Conservation (phyloP, 2,113 vertebrate species). For the Ageneiosus marmoratus region DNA sequence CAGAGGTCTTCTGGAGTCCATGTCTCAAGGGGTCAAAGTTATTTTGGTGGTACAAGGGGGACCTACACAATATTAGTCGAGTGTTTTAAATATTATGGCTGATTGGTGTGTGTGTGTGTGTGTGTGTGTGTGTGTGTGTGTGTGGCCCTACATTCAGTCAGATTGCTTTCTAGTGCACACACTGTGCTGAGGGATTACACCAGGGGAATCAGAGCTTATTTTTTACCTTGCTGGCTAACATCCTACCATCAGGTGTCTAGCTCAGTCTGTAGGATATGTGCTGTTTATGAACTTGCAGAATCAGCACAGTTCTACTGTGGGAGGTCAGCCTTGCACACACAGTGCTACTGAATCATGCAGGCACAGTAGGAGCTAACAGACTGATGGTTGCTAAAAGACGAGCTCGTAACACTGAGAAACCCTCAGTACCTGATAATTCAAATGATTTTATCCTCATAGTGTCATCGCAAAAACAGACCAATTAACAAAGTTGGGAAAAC, state of each 20-base stretch:
- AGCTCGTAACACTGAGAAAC: background rate
- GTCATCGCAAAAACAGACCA: background rate
- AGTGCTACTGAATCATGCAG: background rate
- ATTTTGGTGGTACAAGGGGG: too few relatives aligned
- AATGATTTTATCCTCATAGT: background rate
- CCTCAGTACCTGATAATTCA: background rate
- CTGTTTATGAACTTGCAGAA: background rate
- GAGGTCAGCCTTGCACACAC: background rate
- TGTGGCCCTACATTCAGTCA: slow-evolving; percentile 5
- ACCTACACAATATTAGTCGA: too few relatives aligned
- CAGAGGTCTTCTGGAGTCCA: too few relatives aligned
- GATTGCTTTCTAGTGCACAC: slow-evolving; percentile 12
- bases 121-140: too few relatives aligned
- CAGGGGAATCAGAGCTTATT: background rate
- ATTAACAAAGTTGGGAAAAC: background rate
- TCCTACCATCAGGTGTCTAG: background rate
- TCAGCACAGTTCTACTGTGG: background rate
- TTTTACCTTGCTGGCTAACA: background rate
- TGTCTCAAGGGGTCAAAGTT: too few relatives aligned
- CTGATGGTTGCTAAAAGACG: background rate
- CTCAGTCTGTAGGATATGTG: background rate
- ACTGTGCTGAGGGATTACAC: background rate
- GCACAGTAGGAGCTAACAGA: background rate
- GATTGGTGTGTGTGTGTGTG: too few relatives aligned
- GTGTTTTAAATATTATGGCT: too few relatives aligned